Conservation (phyloP, 2,113 vertebrate species). For the Paramormyrops kingsleyae region DNA sequence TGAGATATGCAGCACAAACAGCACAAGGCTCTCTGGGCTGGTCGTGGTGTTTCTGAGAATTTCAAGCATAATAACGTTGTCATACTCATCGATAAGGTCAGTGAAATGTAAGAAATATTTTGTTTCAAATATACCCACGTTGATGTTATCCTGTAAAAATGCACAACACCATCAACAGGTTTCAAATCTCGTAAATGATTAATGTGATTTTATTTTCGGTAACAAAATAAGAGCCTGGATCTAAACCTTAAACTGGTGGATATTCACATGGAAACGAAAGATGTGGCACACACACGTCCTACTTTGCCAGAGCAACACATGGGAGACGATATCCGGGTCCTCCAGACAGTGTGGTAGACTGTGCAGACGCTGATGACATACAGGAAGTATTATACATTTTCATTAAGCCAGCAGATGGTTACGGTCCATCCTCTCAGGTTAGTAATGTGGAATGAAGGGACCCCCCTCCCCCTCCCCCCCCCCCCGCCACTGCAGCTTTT, state of each 20-base stretch:
- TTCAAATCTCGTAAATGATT: constrained; percentile 4
- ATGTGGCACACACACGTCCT: constrained; percentile 53
- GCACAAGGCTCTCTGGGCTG: neutral
- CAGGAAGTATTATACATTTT: constrained; percentile 54
- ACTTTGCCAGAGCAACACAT: constrained; percentile 38
- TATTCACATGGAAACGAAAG: constrained; percentile 17
- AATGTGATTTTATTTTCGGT: constrained; percentile 50
- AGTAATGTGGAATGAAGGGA: constrained; percentile 58
- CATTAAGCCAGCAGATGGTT: constrained; percentile 40
- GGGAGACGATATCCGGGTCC: constrained; percentile 41
- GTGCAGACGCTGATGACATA: constrained; percentile 45
- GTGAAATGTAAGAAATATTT: neutral
- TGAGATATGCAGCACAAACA: neutral
- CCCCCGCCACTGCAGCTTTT: constrained; percentile 37
- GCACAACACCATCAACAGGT: neutral
- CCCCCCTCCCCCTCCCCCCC: neutral
- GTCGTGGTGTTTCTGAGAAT: neutral
- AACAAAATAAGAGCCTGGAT: constrained; percentile 30
- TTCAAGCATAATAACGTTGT: neutral
- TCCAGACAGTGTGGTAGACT: constrained; percentile 36
- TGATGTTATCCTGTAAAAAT: neutral
- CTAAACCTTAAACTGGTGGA: constrained; percentile 31
- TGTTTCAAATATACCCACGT: neutral
- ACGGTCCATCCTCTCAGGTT: constrained; percentile 39
- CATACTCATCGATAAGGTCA: neutral